These are phyloP conservation scores for Sebastes schlegelii DNA, from an alignment of 2,113 vertebrate genomes.

Conservation along the genomic window DNA sequence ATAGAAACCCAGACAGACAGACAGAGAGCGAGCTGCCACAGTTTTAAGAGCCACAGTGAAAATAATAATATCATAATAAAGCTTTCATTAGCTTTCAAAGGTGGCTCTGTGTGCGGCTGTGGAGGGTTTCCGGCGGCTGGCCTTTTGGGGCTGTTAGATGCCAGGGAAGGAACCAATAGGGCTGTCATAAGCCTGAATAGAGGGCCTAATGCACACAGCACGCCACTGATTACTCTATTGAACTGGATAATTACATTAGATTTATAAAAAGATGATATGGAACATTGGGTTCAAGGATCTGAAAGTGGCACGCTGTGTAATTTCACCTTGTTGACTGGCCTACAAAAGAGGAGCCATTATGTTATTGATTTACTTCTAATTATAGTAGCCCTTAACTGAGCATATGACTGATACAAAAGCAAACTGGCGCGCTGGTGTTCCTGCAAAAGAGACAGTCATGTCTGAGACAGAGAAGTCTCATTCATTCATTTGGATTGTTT, in stretches of 20 bases:
- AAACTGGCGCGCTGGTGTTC: too few species aligned
- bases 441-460: background rate
- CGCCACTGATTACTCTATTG: conserved; percentile 60
- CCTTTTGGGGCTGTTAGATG: conserved; percentile 63
- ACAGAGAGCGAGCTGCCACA: conserved; percentile 4
- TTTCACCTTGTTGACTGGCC: conserved; percentile 36
- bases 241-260: conserved; percentile 65
- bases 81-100: conserved; percentile 79
- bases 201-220: conserved; percentile 51
- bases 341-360: conserved; percentile 18
- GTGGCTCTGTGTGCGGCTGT: conserved; percentile 74
- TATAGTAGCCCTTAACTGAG: background rate
- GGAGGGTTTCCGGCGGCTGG: conserved; percentile 59
- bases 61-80: conserved; percentile 77
- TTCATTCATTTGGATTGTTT: background rate
- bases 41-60: conserved; percentile 56
- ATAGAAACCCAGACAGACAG: conserved; percentile 21
- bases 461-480: background rate
- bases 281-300: conserved; percentile 43
- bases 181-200: conserved; percentile 57
- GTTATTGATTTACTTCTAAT: conserved; percentile 16
- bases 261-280: conserved; percentile 47
- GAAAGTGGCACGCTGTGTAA: conserved; percentile 28
- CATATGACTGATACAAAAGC: background rate
- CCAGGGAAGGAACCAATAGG: conserved; percentile 52